Evolutionary conservation across 2,797 vertebrate species (phyloP).

Genomic region (Mastacembelus armatus): DNA sequence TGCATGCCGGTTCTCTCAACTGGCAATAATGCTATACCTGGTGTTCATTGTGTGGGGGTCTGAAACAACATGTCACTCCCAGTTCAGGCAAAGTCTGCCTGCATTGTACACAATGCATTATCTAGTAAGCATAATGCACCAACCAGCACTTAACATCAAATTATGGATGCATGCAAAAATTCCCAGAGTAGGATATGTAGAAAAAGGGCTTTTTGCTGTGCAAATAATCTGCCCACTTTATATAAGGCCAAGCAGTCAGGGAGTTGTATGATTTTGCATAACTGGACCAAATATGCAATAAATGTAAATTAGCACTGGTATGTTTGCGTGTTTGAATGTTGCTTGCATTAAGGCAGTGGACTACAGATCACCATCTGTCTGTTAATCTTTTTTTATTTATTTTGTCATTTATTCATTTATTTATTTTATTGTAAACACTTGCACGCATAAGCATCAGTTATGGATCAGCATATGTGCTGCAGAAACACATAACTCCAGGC

Average conservation of each 20-base stretch:
- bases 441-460: slow-evolving; percentile 16
- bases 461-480: background rate
- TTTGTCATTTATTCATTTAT: slow-evolving; percentile 11
- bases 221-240: slow-evolving; percentile 70
- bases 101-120: slow-evolving; percentile 75
- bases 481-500: slow-evolving; percentile 12
- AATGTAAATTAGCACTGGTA: slow-evolving; percentile 55
- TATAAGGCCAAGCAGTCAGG: slow-evolving; percentile 56
- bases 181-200: slow-evolving; percentile 49
- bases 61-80: slow-evolving; percentile 19
- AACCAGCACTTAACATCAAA: slow-evolving; percentile 79
- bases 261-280: slow-evolving; percentile 65
- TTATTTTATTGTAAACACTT: slow-evolving; percentile 8
- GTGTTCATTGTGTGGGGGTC: slow-evolving; percentile 25
- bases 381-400: slow-evolving; percentile 15
- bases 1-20: slow-evolving; percentile 16
- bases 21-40: slow-evolving; percentile 5
- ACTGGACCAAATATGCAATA: slow-evolving; percentile 50
- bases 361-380: background rate
- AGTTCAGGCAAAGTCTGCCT: slow-evolving; percentile 60
- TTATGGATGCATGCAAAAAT: slow-evolving; percentile 75
- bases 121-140: slow-evolving; percentile 80
- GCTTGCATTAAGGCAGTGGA: slow-evolving; percentile 13
- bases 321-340: slow-evolving; percentile 51
- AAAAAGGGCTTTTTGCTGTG: slow-evolving; percentile 59